Percentiles rank a stretch among this genome's conserved stretches.
These are phyloP conservation scores for Popillia japonica DNA, from an alignment of 1,140 invertebrate species.

Conservation along the genomic window DNA sequence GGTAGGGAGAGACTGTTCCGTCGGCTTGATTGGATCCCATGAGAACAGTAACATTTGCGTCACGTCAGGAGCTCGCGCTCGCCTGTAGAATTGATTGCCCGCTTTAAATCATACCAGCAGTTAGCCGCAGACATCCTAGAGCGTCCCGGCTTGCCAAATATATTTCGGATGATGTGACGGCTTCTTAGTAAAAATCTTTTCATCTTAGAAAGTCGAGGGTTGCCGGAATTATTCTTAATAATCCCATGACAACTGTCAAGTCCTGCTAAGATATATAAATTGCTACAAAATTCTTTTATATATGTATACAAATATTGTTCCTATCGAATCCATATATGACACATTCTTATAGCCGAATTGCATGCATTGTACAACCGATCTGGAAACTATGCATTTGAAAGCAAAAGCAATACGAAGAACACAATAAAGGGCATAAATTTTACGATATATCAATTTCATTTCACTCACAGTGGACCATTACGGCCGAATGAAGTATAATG, in stretches of 20 bases:
- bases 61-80: constrained; percentile 51
- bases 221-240: constrained; percentile 11
- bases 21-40: constrained; percentile 53
- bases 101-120: constrained; percentile 55
- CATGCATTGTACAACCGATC: background rate
- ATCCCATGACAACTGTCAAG: background rate
- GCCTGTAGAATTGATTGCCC: constrained; percentile 53
- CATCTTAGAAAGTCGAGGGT: constrained; percentile 9
- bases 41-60: constrained; percentile 56
- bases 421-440: constrained; percentile 11
- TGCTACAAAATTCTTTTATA: constrained; percentile 4
- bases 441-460: constrained; percentile 2
- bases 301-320: background rate
- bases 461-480: constrained; percentile 5
- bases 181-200: constrained; percentile 3
- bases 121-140: constrained; percentile 49
- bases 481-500: constrained; percentile 17
- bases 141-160: constrained; percentile 14
- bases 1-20: constrained; percentile 29
- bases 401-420: constrained; percentile 3
- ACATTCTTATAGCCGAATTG: background rate
- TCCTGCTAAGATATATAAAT: background rate
- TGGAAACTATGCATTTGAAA: background rate
- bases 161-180: constrained; percentile 10
- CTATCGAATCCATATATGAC: background rate